Evolutionary conservation across 2,888 invertebrate species (phyloP), one percentile per base, ranked within the genome.

Genomic region (Eilema depressum): DNA sequence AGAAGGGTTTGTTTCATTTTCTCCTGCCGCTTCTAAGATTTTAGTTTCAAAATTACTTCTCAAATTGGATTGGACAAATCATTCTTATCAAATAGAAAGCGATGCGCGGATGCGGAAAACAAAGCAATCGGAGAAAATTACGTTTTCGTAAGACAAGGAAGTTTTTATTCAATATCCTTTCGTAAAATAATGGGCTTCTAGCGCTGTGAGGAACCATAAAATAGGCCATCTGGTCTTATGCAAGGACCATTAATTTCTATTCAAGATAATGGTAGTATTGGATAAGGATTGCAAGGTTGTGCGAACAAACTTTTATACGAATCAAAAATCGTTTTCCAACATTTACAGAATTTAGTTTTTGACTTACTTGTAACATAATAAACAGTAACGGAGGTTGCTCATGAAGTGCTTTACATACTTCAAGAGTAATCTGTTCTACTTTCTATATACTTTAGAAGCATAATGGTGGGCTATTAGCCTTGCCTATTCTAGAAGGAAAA

Each of bases 91-190:
- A 73, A 70, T 26, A 57, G 68, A 69, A 71, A 62, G 30, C 67
- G 68, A 53, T 71, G 69, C 63, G 59, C 47, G 71, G 56, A 74
- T 69, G 69, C 60, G 61, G 71, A 77, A 74, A 79, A 80, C 81
- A 79, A 75, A 73, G 79, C 72, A 81, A 68, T 80, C 62, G 66
- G 69, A 72, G 70, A 79, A 66, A 25, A 80, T 81, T 77, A 77
- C 68, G 71, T 75, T 80, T 66, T 74, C 62, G 70, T 67, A 69
- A 79, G 67, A 71, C 71, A 78, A 73, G 70, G 74, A 74, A 74
- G 70, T 73, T 79, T 80, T 75, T 70, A 70, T 77, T 61, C 70
- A 79, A 79, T 81, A 80, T 81, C 68, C 69, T 73, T 73, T 74
- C 70, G 30, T 69, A 74, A 79, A 81, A 75, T 77, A 57, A 81